These are phyloP conservation scores for Potamilus streckersoni DNA, from an alignment of 1,140 invertebrate genomes.

Conservation along the genomic window DNA sequence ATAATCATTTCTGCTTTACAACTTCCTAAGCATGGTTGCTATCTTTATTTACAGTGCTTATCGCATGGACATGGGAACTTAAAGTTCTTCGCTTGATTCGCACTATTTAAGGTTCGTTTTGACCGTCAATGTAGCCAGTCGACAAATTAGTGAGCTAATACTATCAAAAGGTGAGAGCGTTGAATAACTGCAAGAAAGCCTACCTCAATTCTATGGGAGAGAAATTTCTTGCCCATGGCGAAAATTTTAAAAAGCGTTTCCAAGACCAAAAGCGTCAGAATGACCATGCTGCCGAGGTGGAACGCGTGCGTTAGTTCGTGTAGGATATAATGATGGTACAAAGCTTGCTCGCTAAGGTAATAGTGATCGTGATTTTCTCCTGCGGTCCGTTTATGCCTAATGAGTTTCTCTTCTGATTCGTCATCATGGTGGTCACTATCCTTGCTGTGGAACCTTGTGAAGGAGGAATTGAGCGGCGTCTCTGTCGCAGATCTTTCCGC, in stretches of 20 bases:
- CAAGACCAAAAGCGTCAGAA: slow-evolving; percentile 53
- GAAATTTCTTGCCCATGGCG: slow-evolving; percentile 60
- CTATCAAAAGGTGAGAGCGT: too few species aligned
- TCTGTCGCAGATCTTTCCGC: too few species aligned
- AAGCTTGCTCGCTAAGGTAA: slow-evolving; percentile 29
- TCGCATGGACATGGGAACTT: too few species aligned
- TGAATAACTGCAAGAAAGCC: not conserved
- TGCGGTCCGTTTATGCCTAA: slow-evolving; percentile 27
- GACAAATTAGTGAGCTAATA: too few species aligned
- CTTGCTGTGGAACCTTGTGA: too few species aligned
- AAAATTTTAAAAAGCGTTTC: slow-evolving; percentile 58
- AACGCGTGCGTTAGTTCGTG: slow-evolving; percentile 59
- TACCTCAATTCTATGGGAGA: slow-evolving; percentile 62
- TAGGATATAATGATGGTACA: slow-evolving; percentile 43
- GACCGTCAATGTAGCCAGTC: too few species aligned
- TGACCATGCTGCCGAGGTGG: slow-evolving; percentile 56
- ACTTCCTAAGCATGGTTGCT: too few species aligned
- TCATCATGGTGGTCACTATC: not conserved
- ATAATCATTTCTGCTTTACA: too few species aligned
- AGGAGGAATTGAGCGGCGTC: too few species aligned
- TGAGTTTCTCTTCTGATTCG: slow-evolving; percentile 27
- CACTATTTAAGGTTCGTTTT: too few species aligned
- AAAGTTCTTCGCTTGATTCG: too few species aligned
- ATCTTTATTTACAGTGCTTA: too few species aligned
- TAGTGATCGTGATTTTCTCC: slow-evolving; percentile 43